Evolutionary conservation across 2,888 invertebrate species (phyloP).

Genomic region (Eristalis arbustorum): DNA sequence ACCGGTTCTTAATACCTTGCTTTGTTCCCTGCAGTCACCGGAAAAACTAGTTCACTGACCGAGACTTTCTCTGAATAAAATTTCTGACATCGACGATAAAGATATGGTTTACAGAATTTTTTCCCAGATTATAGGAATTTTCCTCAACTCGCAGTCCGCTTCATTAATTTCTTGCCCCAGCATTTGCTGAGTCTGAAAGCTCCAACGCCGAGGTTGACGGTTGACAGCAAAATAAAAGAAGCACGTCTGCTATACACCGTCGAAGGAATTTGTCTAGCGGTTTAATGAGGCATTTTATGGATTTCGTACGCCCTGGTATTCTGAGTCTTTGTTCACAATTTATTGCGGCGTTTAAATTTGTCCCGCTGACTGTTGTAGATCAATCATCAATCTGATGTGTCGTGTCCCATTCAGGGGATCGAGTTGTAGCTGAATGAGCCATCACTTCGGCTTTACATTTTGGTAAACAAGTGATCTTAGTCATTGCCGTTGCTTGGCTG

Average conservation of each 20-base stretch:
- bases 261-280: neutral
- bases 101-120: neutral
- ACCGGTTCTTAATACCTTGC: neutral
- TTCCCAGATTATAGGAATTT: neutral
- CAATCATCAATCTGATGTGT: neutral
- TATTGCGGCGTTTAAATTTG: neutral
- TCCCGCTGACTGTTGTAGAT: neutral
- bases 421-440: neutral
- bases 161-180: neutral
- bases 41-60: neutral
- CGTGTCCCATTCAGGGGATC: neutral
- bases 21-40: neutral
- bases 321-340: neutral
- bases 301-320: neutral
- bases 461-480: too few relatives aligned
- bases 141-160: too few relatives aligned
- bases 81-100: neutral
- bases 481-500: too few relatives aligned
- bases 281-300: neutral
- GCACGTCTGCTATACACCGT: neutral
- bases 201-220: neutral
- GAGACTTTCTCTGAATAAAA: neutral
- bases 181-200: neutral
- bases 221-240: neutral
- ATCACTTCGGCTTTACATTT: neutral